These are phyloP conservation scores for Papilio glaucus DNA, from an alignment of 1,140 invertebrate genomes.

Conservation along the genomic window DNA sequence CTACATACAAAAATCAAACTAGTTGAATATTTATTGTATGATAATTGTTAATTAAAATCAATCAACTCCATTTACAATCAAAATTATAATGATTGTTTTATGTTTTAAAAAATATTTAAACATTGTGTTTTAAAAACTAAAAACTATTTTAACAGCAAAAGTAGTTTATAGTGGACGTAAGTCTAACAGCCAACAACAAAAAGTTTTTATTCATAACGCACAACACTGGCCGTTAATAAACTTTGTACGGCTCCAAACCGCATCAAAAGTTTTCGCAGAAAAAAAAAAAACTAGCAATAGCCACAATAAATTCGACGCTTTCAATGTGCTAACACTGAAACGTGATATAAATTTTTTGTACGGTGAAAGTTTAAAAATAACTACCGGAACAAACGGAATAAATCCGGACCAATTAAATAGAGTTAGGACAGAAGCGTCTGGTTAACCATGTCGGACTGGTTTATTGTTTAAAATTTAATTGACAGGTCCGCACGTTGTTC, in stretches of 20 bases:
- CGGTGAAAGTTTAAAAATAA: slow-evolving; percentile 3
- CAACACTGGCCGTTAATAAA: background rate
- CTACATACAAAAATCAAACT: too few relatives aligned
- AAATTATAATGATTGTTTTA: too few relatives aligned
- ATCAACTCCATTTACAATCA: too few relatives aligned
- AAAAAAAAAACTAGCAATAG: background rate
- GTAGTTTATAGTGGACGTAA: too few relatives aligned
- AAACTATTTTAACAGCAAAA: background rate
- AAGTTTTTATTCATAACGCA: background rate
- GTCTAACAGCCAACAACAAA: background rate
- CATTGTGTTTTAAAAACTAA: background rate
- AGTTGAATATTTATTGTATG: too few relatives aligned
- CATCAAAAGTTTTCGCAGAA: background rate
- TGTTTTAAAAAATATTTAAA: background rate
- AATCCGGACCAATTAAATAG: slow-evolving; percentile 33
- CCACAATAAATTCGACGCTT: slow-evolving; percentile 22
- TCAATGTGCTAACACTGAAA: slow-evolving; percentile 17
- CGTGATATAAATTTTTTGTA: background rate
- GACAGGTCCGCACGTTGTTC: background rate
- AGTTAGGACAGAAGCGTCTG: slow-evolving; percentile 7
- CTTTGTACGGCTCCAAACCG: background rate
- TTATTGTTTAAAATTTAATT: slow-evolving; percentile 11
- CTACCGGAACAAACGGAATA: slow-evolving; percentile 8
- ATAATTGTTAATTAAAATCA: too few relatives aligned
- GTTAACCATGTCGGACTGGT: background rate